Evolutionary conservation across 1,140 invertebrate species (phyloP), one percentile per base, ranked within the genome.

Genomic region (Achatina immaculata): DNA sequence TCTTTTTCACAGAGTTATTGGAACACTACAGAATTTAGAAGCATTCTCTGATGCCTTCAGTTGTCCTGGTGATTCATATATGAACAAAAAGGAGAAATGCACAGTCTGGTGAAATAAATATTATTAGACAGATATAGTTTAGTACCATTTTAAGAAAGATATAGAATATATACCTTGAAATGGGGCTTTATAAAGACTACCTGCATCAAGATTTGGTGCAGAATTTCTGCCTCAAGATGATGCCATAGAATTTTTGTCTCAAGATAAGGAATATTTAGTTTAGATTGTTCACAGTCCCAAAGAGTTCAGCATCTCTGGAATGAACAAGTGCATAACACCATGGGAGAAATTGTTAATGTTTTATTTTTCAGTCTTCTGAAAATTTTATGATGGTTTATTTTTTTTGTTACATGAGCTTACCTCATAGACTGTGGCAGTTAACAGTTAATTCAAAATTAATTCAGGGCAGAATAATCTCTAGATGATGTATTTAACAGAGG

Each of bases 41-140:
- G 87, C 89, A n/a, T 92, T 92, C 84, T 86, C 90, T 16, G 80
- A 86, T 40, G 90, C 89, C 0, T 92, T 91, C 82, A 88, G 87
- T 4, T 92, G 92, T 77, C 84, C 88, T 11, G 55, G 48, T 0
- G 84, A 82, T 6, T 90, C 88, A 21, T 86, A 85, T 58, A 92
- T 92, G 91, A 92, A 92, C 83, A 87, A 84, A 62, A 36, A 65
- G 28, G 82, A 89, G 24, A 90, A 89, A 74, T 90, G 89, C 82
- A 71, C 74, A 11, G 85, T 90, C 0, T 91, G 90, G 90, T 92
- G 78, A 78, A 65, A 51, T 0, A 42, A 19, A 28, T 68, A 31
- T 21, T 55, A 55, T 16, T 2, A n/a, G n/a, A 62, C 28, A 2
- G 6, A 34, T 62, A 62, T 28, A 62, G n/a, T 62, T 62, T 28